Evolutionary conservation across 2,888 invertebrate genomes (phyloP).

Genomic region (Xestia xanthographa): DNA sequence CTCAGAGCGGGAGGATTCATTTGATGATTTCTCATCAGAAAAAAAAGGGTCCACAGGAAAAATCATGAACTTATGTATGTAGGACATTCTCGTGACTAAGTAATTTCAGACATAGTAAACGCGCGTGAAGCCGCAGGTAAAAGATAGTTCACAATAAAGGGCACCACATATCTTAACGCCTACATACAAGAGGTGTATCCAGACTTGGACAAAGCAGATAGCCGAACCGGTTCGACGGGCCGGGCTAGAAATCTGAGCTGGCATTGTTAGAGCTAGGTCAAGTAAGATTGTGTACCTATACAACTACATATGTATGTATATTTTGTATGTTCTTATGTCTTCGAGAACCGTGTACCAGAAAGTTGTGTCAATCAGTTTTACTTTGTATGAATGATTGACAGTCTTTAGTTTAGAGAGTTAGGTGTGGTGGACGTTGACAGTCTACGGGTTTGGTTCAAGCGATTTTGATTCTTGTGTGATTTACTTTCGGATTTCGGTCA

Average conservation of each 20-base stretch:
- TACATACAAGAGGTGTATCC: conserved; percentile 64
- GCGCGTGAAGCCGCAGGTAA: not conserved
- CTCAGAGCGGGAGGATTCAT: too few species aligned
- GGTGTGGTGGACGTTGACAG: not conserved
- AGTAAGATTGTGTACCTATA: conserved; percentile 40
- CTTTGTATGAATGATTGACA: conserved; percentile 28
- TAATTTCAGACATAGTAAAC: not conserved
- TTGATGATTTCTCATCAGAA: too few species aligned
- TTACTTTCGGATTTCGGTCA: not conserved
- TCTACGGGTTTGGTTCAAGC: not conserved
- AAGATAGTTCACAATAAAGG: conserved; percentile 32
- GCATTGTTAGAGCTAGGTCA: conserved; percentile 83
- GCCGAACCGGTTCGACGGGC: conserved; percentile 78
- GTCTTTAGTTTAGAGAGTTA: conserved; percentile 24
- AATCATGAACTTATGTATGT: not conserved
- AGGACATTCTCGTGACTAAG: not conserved
- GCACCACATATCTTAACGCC: conserved; percentile 68
- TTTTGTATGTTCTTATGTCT: conserved; percentile 8
- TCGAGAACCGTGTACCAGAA: conserved; percentile 9
- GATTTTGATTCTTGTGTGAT: not conserved
- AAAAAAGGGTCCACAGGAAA: not conserved
- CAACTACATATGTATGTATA: not conserved
- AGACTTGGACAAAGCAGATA: conserved; percentile 68
- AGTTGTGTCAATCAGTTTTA: conserved; percentile 38
- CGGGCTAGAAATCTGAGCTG: conserved; percentile 81